Percentiles rank a stretch among this genome's conserved stretches.
Conservation (phyloP, 2,888 invertebrate genomes). For the Apotomis betuletana region DNA sequence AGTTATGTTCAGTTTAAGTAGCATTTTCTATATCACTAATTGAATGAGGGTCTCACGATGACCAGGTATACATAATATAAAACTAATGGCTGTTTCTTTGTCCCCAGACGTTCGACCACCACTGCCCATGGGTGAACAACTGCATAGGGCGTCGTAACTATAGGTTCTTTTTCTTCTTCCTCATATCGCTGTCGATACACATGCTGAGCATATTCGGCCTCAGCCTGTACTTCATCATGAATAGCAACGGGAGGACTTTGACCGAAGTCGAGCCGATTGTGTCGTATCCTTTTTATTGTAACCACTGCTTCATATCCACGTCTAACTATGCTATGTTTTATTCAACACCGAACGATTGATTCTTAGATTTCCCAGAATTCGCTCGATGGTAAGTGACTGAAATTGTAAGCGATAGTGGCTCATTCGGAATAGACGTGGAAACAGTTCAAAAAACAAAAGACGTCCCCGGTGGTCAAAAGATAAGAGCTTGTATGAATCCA, state of each 20-base stretch:
- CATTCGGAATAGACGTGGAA: no score
- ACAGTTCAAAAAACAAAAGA: no score
- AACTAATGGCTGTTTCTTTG: slow-evolving; percentile 44
- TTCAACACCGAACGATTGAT: no score
- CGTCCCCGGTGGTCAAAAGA: no score
- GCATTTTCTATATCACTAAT: no score
- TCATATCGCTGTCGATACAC: slow-evolving; percentile 97
- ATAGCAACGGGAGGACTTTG: slow-evolving; percentile 89
- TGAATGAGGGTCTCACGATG: no score
- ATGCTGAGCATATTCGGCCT: slow-evolving; percentile 98
- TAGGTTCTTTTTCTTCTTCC: slow-evolving; percentile 99
- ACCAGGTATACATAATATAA: background rate
- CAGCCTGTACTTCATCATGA: slow-evolving; percentile 95
- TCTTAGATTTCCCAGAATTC: no score
- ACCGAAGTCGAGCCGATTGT: slow-evolving; percentile 92
- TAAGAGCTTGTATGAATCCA: no score
- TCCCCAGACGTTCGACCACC: slow-evolving; percentile 99
- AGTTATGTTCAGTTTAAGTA: no score
- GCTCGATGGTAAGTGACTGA: no score
- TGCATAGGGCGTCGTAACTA: slow-evolving; percentile 99
- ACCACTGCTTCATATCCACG: background rate
- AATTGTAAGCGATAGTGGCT: no score
- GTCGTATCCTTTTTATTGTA: slow-evolving; percentile 89
- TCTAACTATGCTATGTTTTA: no score
- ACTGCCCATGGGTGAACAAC: slow-evolving; percentile 99